Evolutionary conservation across 2,113 vertebrate species (phyloP), one percentile per base, ranked within the genome.

Genomic region (Puntigrus tetrazona): DNA sequence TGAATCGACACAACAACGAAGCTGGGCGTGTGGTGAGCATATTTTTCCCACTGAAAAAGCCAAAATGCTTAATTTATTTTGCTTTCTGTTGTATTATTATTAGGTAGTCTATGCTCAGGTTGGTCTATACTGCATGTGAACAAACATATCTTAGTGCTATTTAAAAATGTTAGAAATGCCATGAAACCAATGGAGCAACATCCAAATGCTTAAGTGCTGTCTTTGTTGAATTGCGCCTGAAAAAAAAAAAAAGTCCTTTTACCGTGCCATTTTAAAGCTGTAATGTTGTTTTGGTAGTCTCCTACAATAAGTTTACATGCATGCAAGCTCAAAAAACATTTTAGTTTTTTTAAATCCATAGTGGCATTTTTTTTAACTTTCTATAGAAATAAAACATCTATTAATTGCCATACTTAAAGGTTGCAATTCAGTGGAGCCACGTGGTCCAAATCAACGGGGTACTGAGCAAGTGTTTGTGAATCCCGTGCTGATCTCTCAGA

Each of bases 1-100:
- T 99, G 98, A 99, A 99, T 91, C 94, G 97, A 38, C 98, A 99
- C 88, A 99, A 99, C 95, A 99, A 99, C 0, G 97, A 99, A 90
- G 98, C 97, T 0, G 98, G 98, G 18, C 95, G 98, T 90, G 96
- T 94, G 78, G 98, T 99, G 90, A 88, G 95, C 75, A 27, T 22
- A 41, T 45, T 14, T 69, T 67, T 34, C 52, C 7, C 50, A 20
- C 65, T 22, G 34, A 69, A 69, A 69, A 69, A 0, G 22, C 18
- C 8, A 22, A 69, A 69, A 69, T n/a, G 34, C 4, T 22, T 69
- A 69, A 18, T 38, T 67, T 67, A 67, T 36, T 67, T 29, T 34
- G 7, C 41, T 73, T 73, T 11, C 41, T 73, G 38, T n/a, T 67
- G 16, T 29, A 4, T 67, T 34, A 20, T 50, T 50, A 50, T 50